Evolutionary conservation across 1,140 invertebrate species (phyloP).

Genomic region (Ephestia elutella): DNA sequence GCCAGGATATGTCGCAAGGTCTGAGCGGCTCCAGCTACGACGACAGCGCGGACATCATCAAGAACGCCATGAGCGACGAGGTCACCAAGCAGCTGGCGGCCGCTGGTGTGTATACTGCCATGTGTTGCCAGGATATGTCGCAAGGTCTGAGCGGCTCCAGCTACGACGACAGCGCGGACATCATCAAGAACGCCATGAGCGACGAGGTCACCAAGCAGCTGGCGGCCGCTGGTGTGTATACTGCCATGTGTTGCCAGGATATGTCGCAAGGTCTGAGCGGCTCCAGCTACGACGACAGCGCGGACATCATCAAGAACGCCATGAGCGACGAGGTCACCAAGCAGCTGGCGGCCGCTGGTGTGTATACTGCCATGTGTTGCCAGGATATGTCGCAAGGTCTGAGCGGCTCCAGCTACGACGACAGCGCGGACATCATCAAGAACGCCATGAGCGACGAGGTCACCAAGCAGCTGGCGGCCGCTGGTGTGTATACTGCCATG

Average conservation of each 20-base stretch:
- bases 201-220: slow-evolving; percentile 96
- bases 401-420: slow-evolving; percentile 84
- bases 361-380: slow-evolving; percentile 55
- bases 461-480: slow-evolving; percentile 94
- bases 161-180: slow-evolving; percentile 83
- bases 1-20: too few relatives aligned
- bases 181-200: slow-evolving; percentile 84
- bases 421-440: slow-evolving; percentile 83
- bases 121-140: too few relatives aligned
- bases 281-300: slow-evolving; percentile 82
- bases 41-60: slow-evolving; percentile 83
- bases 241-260: too few relatives aligned
- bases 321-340: slow-evolving; percentile 93
- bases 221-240: slow-evolving; percentile 89
- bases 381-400: too few relatives aligned
- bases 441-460: slow-evolving; percentile 90
- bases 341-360: slow-evolving; percentile 94
- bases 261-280: too few relatives aligned
- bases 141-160: too few relatives aligned
- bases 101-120: slow-evolving; percentile 82
- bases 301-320: slow-evolving; percentile 84
- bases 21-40: slow-evolving; percentile 84
- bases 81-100: slow-evolving; percentile 96
- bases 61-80: slow-evolving; percentile 87
- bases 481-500: slow-evolving; percentile 81